phyloP scores from a whole-genome alignment of 2,113 vertebrate genomes.

The Paradisaea rubra region DNA sequence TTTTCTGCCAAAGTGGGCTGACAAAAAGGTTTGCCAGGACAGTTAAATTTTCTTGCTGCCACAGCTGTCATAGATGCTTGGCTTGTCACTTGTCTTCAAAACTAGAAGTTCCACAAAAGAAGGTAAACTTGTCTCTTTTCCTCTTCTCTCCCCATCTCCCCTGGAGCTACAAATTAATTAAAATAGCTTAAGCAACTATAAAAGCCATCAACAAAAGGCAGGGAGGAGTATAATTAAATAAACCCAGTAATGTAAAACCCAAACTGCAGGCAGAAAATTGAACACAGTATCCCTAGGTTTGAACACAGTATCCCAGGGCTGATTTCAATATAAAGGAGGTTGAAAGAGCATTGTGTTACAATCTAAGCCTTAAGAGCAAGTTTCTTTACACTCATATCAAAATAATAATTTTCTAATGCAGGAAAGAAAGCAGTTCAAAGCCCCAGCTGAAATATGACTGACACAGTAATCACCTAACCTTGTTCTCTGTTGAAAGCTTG shows the following conservation, averaged over 20 bases:
- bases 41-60: not conserved
- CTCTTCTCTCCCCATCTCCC: not conserved
- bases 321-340: not conserved
- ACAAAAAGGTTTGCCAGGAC: not conserved
- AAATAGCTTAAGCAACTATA: not conserved
- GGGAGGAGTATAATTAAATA: not conserved
- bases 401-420: not conserved
- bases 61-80: not conserved
- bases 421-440: not conserved
- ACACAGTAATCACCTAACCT: not conserved
- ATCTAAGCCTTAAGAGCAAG: not conserved
- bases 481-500: not conserved
- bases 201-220: not conserved
- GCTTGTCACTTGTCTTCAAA: not conserved
- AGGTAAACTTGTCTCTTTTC: not conserved
- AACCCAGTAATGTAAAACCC: not conserved
- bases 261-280: not conserved
- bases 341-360: not conserved
- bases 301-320: not conserved
- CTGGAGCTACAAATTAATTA: not conserved
- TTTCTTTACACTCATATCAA: not conserved
- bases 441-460: not conserved
- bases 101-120: not conserved
- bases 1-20: not conserved
- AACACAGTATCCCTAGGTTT: not conserved